Conservation (phyloP, 2,888 invertebrate species). For the Brassicogethes aeneus region DNA sequence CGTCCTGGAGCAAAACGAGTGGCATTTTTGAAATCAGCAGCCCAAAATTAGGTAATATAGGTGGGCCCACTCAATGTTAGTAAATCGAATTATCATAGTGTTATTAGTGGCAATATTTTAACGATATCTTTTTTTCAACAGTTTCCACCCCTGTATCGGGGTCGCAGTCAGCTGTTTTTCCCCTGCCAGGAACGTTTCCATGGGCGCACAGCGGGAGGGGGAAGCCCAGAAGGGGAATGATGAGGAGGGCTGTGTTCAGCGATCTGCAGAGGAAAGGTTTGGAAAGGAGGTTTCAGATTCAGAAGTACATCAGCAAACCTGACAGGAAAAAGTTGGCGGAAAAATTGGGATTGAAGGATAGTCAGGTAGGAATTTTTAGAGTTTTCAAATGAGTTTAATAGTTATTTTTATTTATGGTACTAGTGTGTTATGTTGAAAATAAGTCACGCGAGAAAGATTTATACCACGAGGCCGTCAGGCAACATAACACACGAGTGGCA, state of each 20-base stretch:
- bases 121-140: conserved; percentile 22
- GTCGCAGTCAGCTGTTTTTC: conserved; percentile 43
- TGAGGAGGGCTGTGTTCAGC: conserved; percentile 89
- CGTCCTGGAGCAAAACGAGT: no score
- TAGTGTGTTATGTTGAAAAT: no score
- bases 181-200: conserved; percentile 54
- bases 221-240: conserved; percentile 93
- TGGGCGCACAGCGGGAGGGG: conserved; percentile 89
- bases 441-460: no score
- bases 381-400: conserved; percentile 6
- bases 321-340: conserved; percentile 96
- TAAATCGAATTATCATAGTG: no score
- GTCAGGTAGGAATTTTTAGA: conserved; percentile 63
- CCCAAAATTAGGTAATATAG: no score
- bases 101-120: no score
- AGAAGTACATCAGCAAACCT: conserved; percentile 98
- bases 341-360: conserved; percentile 91
- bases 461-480: no score
- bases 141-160: conserved; percentile 44
- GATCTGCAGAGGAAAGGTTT: conserved; percentile 92
- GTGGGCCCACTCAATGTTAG: no score
- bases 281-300: conserved; percentile 91
- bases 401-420: no score
- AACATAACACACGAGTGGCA: background rate
- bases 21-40: no score